Evolutionary conservation across 2,113 vertebrate species (phyloP), one percentile per base, ranked within the genome.

Genomic region (Myotis brandtii): DNA sequence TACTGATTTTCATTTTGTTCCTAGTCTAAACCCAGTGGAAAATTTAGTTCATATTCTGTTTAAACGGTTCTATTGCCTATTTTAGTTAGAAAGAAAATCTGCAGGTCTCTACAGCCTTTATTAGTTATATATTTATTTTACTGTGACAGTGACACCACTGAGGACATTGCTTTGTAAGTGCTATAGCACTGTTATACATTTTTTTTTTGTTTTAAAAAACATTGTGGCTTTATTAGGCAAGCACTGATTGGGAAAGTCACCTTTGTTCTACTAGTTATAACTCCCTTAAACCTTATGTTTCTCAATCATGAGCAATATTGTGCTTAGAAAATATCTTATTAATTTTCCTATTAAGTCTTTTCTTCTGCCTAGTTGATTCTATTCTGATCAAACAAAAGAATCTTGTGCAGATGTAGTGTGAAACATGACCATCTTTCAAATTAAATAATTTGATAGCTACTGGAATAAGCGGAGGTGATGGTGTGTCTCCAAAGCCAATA

Each of bases 171-270:
- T 67, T 88, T 56, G 48, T 5, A 81, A 93, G 25, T n/a, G 32
- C 11, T 20, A 84, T 69, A 75, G 32, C 79, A 37, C 30, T 76
- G 11, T 81, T 16, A 66, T 2, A 2, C 9, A 4, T 21, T 9
- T 81, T 96, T 9, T 81, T 96, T 82, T 85, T 30, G 13, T 56
- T 73, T 93, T 85, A n/a, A 77, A 30, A 54, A 82, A 69, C 13
- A 43, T 5, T 11, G 40, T 25, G 46, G 6, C 7, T n/a, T 86
- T 85, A 62, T 52, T 70, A n/a, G 46, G 30, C 25, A 50, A 54
- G 1, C 20, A 23, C 52, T 91, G 37, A 48, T 91, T 86, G 2
- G 18, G 32, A 82, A 86, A 62, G 30, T 6, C 14, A 81, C 14
- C 10, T 30, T 5, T 18, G 73, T 84, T 34, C 17, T 32, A 18